Conservation (phyloP, 2,888 invertebrate species). For the Buathra laborator region DNA sequence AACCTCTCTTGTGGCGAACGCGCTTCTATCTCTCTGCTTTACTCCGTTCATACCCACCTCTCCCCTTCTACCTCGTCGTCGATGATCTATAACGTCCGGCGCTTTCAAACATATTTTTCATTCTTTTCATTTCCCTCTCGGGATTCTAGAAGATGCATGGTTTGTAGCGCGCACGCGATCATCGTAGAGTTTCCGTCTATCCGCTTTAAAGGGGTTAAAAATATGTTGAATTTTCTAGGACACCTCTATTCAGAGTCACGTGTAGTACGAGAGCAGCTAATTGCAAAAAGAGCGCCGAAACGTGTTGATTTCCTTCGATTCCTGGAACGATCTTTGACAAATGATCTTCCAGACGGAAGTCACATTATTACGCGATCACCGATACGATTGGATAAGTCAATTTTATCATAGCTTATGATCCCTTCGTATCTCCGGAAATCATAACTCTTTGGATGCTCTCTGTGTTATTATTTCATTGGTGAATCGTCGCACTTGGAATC, state of each 20-base stretch:
- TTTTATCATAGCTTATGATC: not conserved
- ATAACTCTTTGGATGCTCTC: not conserved
- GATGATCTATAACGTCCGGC: slow-evolving; percentile 19
- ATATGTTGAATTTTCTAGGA: not conserved
- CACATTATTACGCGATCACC: too few species aligned
- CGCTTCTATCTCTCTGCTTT: slow-evolving; percentile 9
- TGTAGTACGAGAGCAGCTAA: not conserved
- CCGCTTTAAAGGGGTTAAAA: not conserved
- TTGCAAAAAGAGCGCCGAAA: not conserved
- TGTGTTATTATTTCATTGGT: not conserved
- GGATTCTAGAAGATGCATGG: slow-evolving; percentile 2
- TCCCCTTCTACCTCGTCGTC: not conserved
- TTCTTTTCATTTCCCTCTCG: slow-evolving; percentile 6
- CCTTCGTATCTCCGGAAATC: not conserved
- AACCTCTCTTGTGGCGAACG: slow-evolving; percentile 34
- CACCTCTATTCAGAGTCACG: not conserved
- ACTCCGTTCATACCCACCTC: not conserved
- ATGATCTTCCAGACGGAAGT: too few species aligned
- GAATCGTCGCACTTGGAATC: not conserved
- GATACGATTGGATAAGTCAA: too few species aligned
- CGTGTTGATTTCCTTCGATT: too few species aligned
- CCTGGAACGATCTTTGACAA: too few species aligned
- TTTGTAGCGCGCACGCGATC: not conserved
- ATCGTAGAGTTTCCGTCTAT: not conserved
- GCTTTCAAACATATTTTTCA: slow-evolving; percentile 24